Conservation (phyloP, 2,113 vertebrate genomes). For the Nematolebias whitei region DNA sequence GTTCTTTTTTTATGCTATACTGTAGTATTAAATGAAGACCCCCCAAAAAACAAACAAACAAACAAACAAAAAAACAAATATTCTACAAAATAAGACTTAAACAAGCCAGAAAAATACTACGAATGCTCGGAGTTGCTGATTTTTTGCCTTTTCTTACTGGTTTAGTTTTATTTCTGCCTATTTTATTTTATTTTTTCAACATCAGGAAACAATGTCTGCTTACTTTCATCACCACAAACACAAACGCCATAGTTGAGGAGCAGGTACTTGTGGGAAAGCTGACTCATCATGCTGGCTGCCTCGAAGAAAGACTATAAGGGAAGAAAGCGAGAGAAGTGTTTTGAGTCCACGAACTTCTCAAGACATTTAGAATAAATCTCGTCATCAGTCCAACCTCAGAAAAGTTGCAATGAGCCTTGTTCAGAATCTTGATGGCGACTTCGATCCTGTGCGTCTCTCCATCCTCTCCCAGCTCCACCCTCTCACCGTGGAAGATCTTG, state of each 20-base stretch:
- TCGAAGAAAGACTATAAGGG: constrained; percentile 93
- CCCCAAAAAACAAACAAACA: too few species aligned
- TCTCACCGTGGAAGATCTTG: constrained; percentile 92
- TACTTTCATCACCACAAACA: constrained; percentile 95
- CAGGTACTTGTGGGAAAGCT: constrained; percentile 95
- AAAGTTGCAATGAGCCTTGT: constrained; percentile 92
- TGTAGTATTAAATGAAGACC: too few species aligned
- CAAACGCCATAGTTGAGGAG: constrained; percentile 96
- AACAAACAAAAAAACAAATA: too few species aligned
- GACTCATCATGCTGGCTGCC: constrained; percentile 99
- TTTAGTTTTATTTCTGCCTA: neutral
- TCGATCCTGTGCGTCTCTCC: constrained; percentile 91
- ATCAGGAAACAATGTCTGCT: constrained; percentile 69
- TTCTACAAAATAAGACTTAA: too few species aligned
- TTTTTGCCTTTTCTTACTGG: too few species aligned
- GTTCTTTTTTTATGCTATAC: too few species aligned
- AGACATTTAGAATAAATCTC: neutral
- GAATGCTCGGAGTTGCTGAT: too few species aligned
- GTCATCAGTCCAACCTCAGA: constrained; percentile 86
- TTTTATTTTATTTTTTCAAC: neutral
- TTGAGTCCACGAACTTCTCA: neutral
- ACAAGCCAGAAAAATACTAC: neutral
- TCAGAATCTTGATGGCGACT: constrained; percentile 93
- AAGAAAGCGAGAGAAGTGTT: constrained; percentile 13
- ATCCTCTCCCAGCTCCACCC: constrained; percentile 91